Evolutionary conservation across 2,113 vertebrate species (phyloP).

Genomic region (Vimba vimba): DNA sequence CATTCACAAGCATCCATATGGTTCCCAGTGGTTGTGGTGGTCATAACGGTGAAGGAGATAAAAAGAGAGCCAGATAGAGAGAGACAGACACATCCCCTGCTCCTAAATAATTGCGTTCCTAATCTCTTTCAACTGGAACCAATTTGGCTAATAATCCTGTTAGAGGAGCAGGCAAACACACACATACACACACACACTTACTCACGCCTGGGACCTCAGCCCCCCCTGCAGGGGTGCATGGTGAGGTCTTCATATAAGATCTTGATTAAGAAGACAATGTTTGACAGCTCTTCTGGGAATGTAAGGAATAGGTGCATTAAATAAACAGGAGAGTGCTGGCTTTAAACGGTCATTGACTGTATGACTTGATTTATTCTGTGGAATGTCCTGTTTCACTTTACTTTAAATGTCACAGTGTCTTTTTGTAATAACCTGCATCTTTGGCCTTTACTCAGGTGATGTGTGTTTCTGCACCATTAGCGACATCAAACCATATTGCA

Average conservation of each 20-base stretch:
- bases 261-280: background rate
- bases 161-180: slow-evolving; percentile 47
- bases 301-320: background rate
- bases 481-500: background rate
- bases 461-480: too few relatives aligned
- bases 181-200: slow-evolving; percentile 20
- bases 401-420: background rate
- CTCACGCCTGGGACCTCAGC: slow-evolving; percentile 5
- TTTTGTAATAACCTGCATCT: background rate
- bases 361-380: too few relatives aligned
- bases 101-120: slow-evolving; percentile 54
- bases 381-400: too few relatives aligned
- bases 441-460: background rate
- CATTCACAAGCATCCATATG: slow-evolving; percentile 24
- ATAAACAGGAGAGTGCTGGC: background rate
- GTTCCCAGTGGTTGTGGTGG: slow-evolving; percentile 22
- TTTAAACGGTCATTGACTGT: background rate
- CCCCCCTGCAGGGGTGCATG: background rate
- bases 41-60: slow-evolving; percentile 25
- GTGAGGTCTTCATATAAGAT: slow-evolving; percentile 22
- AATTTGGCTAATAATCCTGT: slow-evolving; percentile 59
- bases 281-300: background rate
- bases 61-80: slow-evolving; percentile 7
- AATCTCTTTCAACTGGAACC: slow-evolving; percentile 62
- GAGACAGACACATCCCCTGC: slow-evolving; percentile 28